Evolutionary conservation across 2,113 vertebrate species (phyloP), one percentile per base, ranked within the genome.

Genomic region (Poecile atricapillus): DNA sequence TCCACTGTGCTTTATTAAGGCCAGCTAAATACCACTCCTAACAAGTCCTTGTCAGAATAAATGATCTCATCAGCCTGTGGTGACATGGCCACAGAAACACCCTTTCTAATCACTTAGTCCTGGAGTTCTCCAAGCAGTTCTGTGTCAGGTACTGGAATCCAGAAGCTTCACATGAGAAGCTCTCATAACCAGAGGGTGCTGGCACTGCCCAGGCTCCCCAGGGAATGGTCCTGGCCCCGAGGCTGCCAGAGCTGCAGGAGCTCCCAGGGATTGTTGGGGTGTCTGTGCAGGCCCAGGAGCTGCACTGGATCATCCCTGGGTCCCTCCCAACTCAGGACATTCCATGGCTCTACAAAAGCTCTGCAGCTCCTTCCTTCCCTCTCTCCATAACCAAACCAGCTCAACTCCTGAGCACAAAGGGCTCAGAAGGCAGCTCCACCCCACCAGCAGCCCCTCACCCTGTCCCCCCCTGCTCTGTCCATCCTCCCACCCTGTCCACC

Each of bases 1-100:
- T 87, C 68, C 62, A 23, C 49, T 46, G 75, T 65, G 73, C 59
- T 95, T 90, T 89, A 87, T 92, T 94, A 95, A 56, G 56, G 77
- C 87, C 68, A 67, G 84, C 71, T 97, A 93, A 95, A 86, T 62
- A 85, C 59, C 52, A 53, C 8, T 43, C 2, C 16, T 75, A 93
- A 75, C 71, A 63, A 78, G 73, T 52, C 70, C 77, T 56, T 75
- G 88, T 80, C 91, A 74, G 79, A 79, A 58, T 39, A 94, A 94
- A 79, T 20, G 28, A 74, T 27, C 55, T 59, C 55, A 52, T 76
- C 86, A 76, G 83, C 63, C 62, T 49, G 5, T 13, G 69, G 50
- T 8, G 11, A 65, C 52, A 49, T 1, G 4, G 59, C 30, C 83
- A 87, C 47, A 67, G 39, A 75, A 90, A 70, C 2, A 15, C 19